These are phyloP conservation scores for Andrena hattorfiana DNA, from an alignment of 2,888 invertebrate species.

Conservation along the genomic window DNA sequence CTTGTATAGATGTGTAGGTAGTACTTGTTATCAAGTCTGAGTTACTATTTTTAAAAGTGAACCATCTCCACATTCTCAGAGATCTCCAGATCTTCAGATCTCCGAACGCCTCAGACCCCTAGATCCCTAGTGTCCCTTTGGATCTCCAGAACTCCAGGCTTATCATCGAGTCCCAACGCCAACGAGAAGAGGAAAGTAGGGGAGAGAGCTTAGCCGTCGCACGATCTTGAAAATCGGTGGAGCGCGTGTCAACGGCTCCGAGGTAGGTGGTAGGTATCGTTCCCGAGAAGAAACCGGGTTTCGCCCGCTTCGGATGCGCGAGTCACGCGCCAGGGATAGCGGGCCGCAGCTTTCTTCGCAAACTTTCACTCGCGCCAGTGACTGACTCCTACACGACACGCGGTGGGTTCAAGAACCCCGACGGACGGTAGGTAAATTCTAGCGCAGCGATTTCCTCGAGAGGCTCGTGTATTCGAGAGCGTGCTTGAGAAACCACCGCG, in stretches of 20 bases:
- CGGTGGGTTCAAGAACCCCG: slow-evolving; percentile 75
- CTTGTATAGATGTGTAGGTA: neutral
- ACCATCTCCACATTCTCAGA: no score
- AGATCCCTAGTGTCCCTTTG: no score
- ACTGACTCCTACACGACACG: slow-evolving; percentile 58
- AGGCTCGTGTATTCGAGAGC: slow-evolving; percentile 33
- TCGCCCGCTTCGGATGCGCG: slow-evolving; percentile 23
- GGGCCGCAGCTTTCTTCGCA: slow-evolving; percentile 81
- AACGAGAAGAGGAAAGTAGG: slow-evolving; percentile 60
- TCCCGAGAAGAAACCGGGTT: slow-evolving; percentile 47
- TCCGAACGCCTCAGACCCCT: no score
- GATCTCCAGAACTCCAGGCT: neutral
- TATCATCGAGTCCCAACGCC: slow-evolving; percentile 2
- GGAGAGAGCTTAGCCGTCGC: slow-evolving; percentile 51
- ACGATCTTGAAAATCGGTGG: slow-evolving; percentile 70
- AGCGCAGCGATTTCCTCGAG: slow-evolving; percentile 38
- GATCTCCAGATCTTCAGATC: no score
- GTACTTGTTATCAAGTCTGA: neutral
- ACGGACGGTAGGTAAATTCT: slow-evolving; percentile 44
- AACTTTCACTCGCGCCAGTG: slow-evolving; percentile 80
- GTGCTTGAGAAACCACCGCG: slow-evolving; percentile 44
- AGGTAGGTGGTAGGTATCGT: slow-evolving; percentile 26
- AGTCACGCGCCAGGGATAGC: slow-evolving; percentile 50
- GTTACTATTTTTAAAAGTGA: neutral
- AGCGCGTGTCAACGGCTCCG: slow-evolving; percentile 68